A percentile compares a stretch with the other conserved stretches of the same genome.
Conservation (phyloP, 2,113 vertebrate species). For the Paratilapia polleni region DNA sequence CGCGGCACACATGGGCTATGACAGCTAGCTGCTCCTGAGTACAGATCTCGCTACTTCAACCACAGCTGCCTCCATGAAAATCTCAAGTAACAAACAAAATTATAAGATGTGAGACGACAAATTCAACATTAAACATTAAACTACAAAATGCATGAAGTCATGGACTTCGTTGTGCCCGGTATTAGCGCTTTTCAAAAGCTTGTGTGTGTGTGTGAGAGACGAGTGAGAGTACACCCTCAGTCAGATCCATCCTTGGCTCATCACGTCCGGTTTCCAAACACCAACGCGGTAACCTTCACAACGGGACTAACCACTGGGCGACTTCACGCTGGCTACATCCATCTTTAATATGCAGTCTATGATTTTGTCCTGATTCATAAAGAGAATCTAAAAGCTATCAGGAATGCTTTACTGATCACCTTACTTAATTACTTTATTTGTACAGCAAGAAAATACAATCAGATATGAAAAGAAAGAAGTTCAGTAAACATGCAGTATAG, state of each 20-base stretch:
- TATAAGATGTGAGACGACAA: too few species aligned
- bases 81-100: too few species aligned
- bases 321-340: not conserved
- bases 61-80: too few species aligned
- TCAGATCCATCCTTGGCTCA: not conserved
- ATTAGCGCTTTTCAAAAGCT: not conserved
- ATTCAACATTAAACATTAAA: too few species aligned
- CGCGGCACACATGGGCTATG: not conserved
- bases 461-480: too few species aligned
- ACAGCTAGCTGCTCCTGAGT: not conserved
- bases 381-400: not conserved
- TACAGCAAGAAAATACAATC: too few species aligned
- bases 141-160: not conserved
- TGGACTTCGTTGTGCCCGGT: rapidly evolving
- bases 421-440: too few species aligned
- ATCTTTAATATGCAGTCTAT: not conserved
- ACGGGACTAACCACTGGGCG: not conserved
- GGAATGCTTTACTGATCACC: too few species aligned
- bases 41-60: too few species aligned
- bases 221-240: too few species aligned
- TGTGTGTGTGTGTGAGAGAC: too few species aligned
- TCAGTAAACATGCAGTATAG: too few species aligned
- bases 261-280: not conserved
- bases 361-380: not conserved
- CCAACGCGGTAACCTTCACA: not conserved